Base-by-base conservation (phyloP, 1,140 invertebrate genomes). In the Homarus americanus region DNA sequence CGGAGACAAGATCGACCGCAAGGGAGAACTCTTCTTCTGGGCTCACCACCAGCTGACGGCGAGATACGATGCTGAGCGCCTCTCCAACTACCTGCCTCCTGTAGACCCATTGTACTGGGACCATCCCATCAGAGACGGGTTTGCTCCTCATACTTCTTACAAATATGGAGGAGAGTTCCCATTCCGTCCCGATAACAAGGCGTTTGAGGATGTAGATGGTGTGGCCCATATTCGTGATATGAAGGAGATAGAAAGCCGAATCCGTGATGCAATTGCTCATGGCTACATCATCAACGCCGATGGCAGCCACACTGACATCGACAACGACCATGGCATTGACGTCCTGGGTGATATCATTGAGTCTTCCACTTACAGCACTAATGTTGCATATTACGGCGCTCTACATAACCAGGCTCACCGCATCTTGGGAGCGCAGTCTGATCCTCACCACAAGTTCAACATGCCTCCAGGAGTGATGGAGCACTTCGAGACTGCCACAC, bases 111-210 rank as follows among this genome's bases (percentile, higher is more conserved):
- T 94, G 9, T 93, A 95, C 78, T 95, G 94, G 92, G 94, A 95
- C 85, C 92, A 93, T 38, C 93, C 93, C n/a, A 93, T 93, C 63
- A 76, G 73, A 17, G 95, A 96, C 93, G 96, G 96, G 32, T 97
- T 96, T 93, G 95, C 95, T 85, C 95, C 96, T 0, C 95, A 96
- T 93, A 93, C 96, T 92, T 95, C 94, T 82, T 94, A 95, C 91
- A 95, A 95, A 86, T 96, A 96, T 91, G 96, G 96, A 85, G 94
- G 96, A 53, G 95, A 96, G 93, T 95, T 96, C 92, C 95, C 96
- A 58, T 94, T 94, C 63, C 96, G 96, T 88, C 95, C 95, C 2
- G 93, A 95, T 53, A 95, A 95, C 90, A 89, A 91, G 40, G 32
- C 93, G 88, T 93, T 95, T n/a, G 94, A 94, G 72, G 92, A 94